Conservation (phyloP, 2,113 vertebrate species). For the Elachura formosa region DNA sequence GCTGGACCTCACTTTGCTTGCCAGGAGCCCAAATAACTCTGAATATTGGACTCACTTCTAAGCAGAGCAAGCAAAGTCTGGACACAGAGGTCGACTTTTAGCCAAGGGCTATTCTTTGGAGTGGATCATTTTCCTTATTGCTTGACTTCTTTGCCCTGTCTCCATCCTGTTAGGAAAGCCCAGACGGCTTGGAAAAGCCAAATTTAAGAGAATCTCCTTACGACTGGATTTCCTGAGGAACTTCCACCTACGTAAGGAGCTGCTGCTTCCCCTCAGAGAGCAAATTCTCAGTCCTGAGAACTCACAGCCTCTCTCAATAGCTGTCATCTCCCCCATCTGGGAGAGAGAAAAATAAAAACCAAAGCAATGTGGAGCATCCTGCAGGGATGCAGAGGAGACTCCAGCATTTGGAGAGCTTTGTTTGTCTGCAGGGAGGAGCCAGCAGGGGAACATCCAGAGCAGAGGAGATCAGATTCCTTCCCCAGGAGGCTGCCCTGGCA, state of each 20-base stretch:
- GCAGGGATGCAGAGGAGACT: background rate
- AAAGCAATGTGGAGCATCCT: background rate
- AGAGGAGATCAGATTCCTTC: background rate
- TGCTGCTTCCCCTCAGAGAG: background rate
- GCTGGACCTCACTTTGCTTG: background rate
- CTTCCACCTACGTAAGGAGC: background rate
- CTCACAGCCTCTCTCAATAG: background rate
- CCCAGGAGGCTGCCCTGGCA: background rate
- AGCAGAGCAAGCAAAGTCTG: background rate
- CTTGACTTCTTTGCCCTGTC: background rate
- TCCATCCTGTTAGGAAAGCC: background rate
- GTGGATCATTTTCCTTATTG: background rate
- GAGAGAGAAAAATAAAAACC: background rate
- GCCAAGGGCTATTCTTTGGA: background rate
- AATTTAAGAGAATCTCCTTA: background rate
- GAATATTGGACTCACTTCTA: background rate
- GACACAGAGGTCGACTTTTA: background rate
- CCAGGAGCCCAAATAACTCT: background rate
- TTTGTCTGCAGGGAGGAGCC: background rate
- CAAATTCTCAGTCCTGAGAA: background rate
- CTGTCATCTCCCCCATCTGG: background rate
- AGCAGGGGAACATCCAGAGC: background rate
- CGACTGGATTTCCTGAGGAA: background rate
- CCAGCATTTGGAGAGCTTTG: fast-evolving
- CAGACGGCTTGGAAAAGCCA: background rate